phyloP scores from a whole-genome alignment of 2,113 vertebrate genomes.

The Megaceryle torquata region DNA sequence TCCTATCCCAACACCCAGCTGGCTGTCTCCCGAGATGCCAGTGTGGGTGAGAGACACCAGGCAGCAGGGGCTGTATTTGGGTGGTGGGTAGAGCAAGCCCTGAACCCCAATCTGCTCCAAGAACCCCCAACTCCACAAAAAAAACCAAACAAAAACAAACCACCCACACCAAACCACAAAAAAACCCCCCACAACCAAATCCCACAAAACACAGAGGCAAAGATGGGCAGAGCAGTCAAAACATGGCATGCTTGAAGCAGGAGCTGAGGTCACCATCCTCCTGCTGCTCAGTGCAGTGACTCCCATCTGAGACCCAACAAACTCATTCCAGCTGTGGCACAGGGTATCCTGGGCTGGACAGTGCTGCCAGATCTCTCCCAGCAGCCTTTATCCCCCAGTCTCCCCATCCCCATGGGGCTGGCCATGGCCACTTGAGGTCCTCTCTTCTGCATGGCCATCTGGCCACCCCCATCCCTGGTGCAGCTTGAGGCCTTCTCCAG shows the following conservation, averaged over 20 bases:
- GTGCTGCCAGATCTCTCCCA: neutral
- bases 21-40: neutral
- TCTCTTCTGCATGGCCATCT: neutral
- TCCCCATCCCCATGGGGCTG: neutral
- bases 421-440: accelerated
- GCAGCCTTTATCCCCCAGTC: neutral
- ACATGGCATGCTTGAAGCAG: neutral
- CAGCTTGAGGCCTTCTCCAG: neutral
- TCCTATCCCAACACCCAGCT: neutral
- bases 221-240: neutral
- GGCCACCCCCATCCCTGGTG: neutral
- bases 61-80: neutral
- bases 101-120: neutral
- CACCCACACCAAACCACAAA: neutral
- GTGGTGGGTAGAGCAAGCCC: neutral
- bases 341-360: neutral
- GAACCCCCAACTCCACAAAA: neutral
- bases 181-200: too few species aligned
- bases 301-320: neutral
- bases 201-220: neutral
- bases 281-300: neutral
- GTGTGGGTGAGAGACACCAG: neutral
- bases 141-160: neutral
- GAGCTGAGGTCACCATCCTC: neutral
- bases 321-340: neutral